Percentiles rank a stretch among this genome's conserved stretches.
These are phyloP conservation scores for Pyrochroa serraticornis DNA, from an alignment of 2,888 invertebrate genomes.

Conservation along the genomic window DNA sequence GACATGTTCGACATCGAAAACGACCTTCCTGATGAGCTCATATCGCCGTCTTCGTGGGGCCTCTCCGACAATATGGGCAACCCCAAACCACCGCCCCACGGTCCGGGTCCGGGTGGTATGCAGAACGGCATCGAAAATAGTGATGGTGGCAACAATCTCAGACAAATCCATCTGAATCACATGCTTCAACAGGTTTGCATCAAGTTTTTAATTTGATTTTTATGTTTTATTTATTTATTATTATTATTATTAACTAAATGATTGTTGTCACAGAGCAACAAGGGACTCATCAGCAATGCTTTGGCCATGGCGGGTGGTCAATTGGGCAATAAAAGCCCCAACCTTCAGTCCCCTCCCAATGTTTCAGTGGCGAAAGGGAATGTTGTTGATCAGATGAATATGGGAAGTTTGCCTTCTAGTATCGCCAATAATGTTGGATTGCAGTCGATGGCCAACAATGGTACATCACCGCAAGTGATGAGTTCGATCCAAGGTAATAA, in stretches of 20 bases:
- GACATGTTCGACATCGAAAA: conserved; percentile 90
- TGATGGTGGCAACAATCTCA: conserved; percentile 55
- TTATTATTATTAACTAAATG: not conserved
- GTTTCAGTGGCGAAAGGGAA: conserved; percentile 72
- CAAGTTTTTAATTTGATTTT: not conserved
- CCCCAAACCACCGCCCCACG: conserved; percentile 81
- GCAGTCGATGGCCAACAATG: conserved; percentile 68
- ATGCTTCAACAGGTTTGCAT: conserved; percentile 60
- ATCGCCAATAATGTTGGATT: conserved; percentile 61
- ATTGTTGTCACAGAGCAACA: conserved; percentile 64
- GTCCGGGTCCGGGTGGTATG: conserved; percentile 77
- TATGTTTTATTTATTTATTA: not conserved
- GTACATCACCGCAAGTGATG: conserved; percentile 74
- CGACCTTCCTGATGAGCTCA: conserved; percentile 89
- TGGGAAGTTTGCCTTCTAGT: conserved; percentile 62
- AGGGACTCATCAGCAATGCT: conserved; percentile 72
- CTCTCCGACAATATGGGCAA: conserved; percentile 57
- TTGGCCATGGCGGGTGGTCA: conserved; percentile 76
- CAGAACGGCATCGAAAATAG: conserved; percentile 73
- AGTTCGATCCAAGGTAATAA: conserved; percentile 69
- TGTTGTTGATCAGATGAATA: conserved; percentile 68
- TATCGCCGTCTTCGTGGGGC: conserved; percentile 76
- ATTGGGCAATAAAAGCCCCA: conserved; percentile 82
- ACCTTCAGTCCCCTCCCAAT: conserved; percentile 84
- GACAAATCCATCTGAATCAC: conserved; percentile 70